Conservation (phyloP, 2,888 invertebrate species). For the Dermolepida albohirtum region DNA sequence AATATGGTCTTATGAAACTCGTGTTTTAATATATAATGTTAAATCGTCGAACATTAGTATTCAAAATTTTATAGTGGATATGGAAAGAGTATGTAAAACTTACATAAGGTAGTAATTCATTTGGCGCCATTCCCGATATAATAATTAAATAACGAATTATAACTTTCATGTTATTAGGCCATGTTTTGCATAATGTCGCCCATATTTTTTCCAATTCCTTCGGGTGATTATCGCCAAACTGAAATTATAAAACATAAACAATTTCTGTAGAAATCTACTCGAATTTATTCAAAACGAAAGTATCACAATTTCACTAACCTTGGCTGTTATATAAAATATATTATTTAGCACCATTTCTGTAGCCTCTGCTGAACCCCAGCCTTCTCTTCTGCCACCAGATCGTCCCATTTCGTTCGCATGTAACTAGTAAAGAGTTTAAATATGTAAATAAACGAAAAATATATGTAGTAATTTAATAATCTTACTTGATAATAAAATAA, state of each 20-base stretch:
- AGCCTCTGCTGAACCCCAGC: conserved; percentile 99
- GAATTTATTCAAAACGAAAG: conserved; percentile 13
- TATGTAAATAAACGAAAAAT: neutral
- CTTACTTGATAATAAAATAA: conserved; percentile 86
- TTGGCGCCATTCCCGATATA: conserved; percentile 97
- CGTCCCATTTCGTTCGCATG: conserved; percentile 71
- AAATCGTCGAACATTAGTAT: too few relatives aligned
- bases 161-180: conserved; percentile 97
- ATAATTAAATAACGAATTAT: conserved; percentile 96
- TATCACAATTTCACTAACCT: conserved; percentile 69
- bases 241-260: conserved; percentile 47
- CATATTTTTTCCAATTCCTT: conserved; percentile 96
- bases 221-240: conserved; percentile 96
- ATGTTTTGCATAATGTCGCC: conserved; percentile 94
- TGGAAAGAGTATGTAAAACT: conserved; percentile 53
- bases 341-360: conserved; percentile 99
- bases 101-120: conserved; percentile 91
- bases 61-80: too few relatives aligned
- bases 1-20: too few relatives aligned
- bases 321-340: conserved; percentile 96
- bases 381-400: conserved; percentile 83
- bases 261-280: too few relatives aligned
- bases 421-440: conserved; percentile 59
- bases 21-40: too few relatives aligned
- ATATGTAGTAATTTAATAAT: neutral